phyloP scores from a whole-genome alignment of 2,113 vertebrate genomes.

The Phoenicopterus ruber region DNA sequence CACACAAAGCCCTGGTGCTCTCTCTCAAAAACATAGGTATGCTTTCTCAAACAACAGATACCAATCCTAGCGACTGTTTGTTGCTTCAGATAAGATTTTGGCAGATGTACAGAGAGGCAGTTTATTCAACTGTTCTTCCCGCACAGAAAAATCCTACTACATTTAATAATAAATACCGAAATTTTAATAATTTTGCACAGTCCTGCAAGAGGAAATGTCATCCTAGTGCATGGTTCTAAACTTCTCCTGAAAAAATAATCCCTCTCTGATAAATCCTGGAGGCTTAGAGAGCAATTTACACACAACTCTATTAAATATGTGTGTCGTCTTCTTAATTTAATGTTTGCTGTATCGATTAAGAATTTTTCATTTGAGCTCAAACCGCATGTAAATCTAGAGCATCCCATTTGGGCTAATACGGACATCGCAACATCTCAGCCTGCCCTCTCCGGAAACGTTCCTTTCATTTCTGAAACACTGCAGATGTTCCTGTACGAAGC shows the following conservation, averaged over 20 bases:
- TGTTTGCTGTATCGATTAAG: not conserved
- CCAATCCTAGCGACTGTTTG: not conserved
- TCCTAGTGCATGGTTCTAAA: not conserved
- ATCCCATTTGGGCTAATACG: not conserved
- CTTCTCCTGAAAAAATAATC: not conserved
- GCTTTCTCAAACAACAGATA: not conserved
- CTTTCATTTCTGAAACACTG: not conserved
- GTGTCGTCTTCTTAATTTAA: not conserved
- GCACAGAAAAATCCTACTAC: not conserved
- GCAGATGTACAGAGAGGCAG: not conserved
- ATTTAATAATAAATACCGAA: not conserved
- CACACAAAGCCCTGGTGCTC: not conserved
- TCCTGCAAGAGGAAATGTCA: not conserved
- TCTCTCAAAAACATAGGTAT: not conserved
- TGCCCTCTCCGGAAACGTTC: fast-evolving
- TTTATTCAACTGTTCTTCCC: not conserved
- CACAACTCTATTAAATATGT: not conserved
- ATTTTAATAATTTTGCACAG: not conserved
- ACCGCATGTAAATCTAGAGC: not conserved
- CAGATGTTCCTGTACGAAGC: not conserved
- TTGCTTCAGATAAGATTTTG: not conserved
- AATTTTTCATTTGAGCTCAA: not conserved
- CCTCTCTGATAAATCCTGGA: not conserved
- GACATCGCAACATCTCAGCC: not conserved
- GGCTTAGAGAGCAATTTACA: not conserved